phyloP scores from a whole-genome alignment of 2,888 invertebrate genomes.

The Polylopha cassiicola region DNA sequence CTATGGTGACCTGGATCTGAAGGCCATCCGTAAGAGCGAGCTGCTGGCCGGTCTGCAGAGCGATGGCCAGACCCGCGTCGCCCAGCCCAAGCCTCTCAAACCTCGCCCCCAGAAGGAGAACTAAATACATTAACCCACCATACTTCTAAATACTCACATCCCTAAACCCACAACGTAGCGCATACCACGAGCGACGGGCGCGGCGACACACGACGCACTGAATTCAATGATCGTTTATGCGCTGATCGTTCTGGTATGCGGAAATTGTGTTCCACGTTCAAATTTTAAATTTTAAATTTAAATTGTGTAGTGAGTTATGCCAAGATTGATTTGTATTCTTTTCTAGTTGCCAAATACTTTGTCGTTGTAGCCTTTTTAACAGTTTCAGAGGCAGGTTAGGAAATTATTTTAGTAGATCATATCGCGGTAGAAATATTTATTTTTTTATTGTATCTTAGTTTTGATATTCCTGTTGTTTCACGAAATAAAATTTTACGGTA shows the following conservation, averaged over 20 bases:
- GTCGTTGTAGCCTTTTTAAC: slow-evolving; percentile 57
- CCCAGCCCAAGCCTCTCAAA: slow-evolving; percentile 68
- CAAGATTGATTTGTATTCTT: slow-evolving; percentile 62
- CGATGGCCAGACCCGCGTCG: slow-evolving; percentile 69
- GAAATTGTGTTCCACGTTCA: slow-evolving; percentile 55
- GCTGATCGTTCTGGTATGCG: slow-evolving; percentile 52
- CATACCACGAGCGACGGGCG: slow-evolving; percentile 33
- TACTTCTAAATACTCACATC: slow-evolving; percentile 69
- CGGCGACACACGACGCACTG: too few species aligned
- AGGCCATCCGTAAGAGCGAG: slow-evolving; percentile 96
- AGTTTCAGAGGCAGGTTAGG: slow-evolving; percentile 62
- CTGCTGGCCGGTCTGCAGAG: slow-evolving; percentile 87
- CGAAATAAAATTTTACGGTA: slow-evolving; percentile 25
- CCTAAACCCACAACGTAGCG: slow-evolving; percentile 45
- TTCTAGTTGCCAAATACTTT: slow-evolving; percentile 73
- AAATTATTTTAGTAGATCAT: slow-evolving; percentile 54
- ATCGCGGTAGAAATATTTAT: slow-evolving; percentile 67
- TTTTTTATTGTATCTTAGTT: slow-evolving; percentile 53
- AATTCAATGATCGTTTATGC: too few species aligned
- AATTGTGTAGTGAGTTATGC: slow-evolving; percentile 52
- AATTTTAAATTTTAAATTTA: slow-evolving; percentile 45
- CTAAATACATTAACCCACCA: slow-evolving; percentile 52
- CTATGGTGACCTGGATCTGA: slow-evolving; percentile 96
- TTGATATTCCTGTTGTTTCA: slow-evolving; percentile 40
- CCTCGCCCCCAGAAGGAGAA: slow-evolving; percentile 78